Conservation (phyloP, 92 coral and sea anemone genomes). For the Siderastrea siderea region DNA sequence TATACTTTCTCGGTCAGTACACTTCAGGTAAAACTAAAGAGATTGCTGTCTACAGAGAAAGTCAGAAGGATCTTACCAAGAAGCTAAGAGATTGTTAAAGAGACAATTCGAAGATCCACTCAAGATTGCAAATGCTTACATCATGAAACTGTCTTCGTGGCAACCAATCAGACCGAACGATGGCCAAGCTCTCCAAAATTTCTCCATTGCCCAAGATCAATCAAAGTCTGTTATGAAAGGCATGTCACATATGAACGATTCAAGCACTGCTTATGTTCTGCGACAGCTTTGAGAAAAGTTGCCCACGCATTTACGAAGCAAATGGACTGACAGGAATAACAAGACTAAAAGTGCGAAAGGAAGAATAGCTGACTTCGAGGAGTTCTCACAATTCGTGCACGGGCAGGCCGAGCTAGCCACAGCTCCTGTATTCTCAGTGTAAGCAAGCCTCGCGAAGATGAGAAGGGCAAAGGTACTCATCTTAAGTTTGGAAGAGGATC, state of each 20-base stretch:
- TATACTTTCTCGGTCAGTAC: background rate
- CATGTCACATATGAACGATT: conserved; percentile 65
- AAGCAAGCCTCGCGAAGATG: background rate
- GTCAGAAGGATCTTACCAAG: conserved; percentile 50
- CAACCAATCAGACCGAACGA: conserved; percentile 66
- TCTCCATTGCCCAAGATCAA: conserved; percentile 63
- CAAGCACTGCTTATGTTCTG: conserved; percentile 73
- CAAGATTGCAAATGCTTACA: conserved; percentile 74
- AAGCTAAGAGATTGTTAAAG: conserved; percentile 51
- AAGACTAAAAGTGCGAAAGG: conserved; percentile 31
- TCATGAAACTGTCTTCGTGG: conserved; percentile 58
- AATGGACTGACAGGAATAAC: conserved; percentile 68
- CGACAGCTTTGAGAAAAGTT: conserved; percentile 74
- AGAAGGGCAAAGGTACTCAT: conserved; percentile 19
- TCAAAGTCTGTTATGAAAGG: conserved; percentile 68
- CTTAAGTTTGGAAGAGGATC: background rate
- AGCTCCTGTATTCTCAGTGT: conserved; percentile 56
- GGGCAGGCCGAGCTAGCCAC: conserved; percentile 73
- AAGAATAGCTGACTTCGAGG: conserved; percentile 61
- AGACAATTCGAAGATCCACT: conserved; percentile 66
- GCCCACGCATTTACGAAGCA: conserved; percentile 60
- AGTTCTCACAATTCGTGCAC: conserved; percentile 54
- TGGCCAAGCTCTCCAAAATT: conserved; percentile 67
- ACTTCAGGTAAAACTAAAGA: conserved; percentile 63
- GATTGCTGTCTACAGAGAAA: conserved; percentile 47